phyloP scores from a whole-genome alignment of 2,888 invertebrate genomes.

The Euspilapteryx auroguttella region DNA sequence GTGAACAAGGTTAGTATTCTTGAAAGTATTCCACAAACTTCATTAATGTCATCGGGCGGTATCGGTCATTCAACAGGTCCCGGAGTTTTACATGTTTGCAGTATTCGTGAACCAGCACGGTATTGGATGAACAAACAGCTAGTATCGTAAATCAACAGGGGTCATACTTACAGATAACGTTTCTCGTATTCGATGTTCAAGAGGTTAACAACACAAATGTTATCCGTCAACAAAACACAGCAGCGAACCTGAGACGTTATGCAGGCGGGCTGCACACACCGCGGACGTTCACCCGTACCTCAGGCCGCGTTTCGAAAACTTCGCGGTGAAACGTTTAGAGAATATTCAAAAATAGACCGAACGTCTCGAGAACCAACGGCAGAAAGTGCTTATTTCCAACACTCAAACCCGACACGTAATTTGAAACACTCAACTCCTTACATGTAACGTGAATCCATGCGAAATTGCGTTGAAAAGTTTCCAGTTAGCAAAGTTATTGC shows the following conservation, averaged over 20 bases:
- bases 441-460: slow-evolving; percentile 7
- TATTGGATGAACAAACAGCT: slow-evolving; percentile 24
- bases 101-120: slow-evolving; percentile 2
- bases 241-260: slow-evolving; percentile 21
- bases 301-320: slow-evolving; percentile 57
- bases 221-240: slow-evolving; percentile 57
- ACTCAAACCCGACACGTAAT: no score
- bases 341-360: slow-evolving; percentile 58
- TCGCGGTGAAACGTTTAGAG: slow-evolving; percentile 50
- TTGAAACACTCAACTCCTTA: no score
- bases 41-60: no score
- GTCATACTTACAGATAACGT: slow-evolving; percentile 59
- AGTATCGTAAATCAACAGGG: slow-evolving; percentile 47
- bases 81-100: neutral
- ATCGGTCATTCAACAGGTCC: neutral
- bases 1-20: neutral
- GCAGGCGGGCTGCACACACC: slow-evolving; percentile 46
- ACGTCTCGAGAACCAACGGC: no score
- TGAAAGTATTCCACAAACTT: no score
- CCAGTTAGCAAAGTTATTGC: slow-evolving; percentile 53
- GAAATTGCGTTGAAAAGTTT: slow-evolving; percentile 51
- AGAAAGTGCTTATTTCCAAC: no score
- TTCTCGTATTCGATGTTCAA: slow-evolving; percentile 27
- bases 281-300: slow-evolving; percentile 55
- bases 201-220: slow-evolving; percentile 47